Percentiles rank a stretch among this genome's conserved stretches.
phyloP scores from a whole-genome alignment of 2,888 invertebrate species.

The Drosophila quinaria region DNA sequence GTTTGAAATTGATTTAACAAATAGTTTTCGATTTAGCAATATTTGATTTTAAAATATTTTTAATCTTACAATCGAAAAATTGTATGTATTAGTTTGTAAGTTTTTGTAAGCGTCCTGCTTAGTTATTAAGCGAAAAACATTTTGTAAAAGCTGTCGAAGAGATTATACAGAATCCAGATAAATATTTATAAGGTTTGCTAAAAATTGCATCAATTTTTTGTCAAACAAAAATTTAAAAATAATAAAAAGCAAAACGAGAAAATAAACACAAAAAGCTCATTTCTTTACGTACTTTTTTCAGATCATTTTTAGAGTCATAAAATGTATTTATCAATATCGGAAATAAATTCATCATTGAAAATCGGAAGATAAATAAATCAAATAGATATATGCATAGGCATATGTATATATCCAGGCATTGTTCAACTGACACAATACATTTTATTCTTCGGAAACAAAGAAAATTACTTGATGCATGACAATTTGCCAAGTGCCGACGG shows the following conservation, averaged over 20 bases:
- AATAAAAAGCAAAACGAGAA: slow-evolving; percentile 26
- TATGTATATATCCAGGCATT: slow-evolving; percentile 6
- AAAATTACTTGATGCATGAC: slow-evolving; percentile 12
- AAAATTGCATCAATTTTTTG: slow-evolving; percentile 84
- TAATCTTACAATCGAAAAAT: slow-evolving; percentile 34
- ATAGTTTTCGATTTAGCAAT: slow-evolving; percentile 59
- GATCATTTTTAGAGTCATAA: neutral
- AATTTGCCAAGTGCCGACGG: slow-evolving; percentile 54
- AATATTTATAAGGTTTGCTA: slow-evolving; percentile 56
- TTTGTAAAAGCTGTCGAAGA: slow-evolving; percentile 45
- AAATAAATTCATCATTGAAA: slow-evolving; percentile 41
- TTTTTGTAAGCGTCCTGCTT: slow-evolving; percentile 46
- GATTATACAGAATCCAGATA: slow-evolving; percentile 29
- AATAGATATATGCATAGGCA: slow-evolving; percentile 3
- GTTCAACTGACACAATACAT: slow-evolving; percentile 1
- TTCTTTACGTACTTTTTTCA: neutral
- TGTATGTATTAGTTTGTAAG: slow-evolving; percentile 63
- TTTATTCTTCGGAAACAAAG: slow-evolving; percentile 40
- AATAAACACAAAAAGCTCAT: slow-evolving; percentile 5
- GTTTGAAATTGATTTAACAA: slow-evolving; percentile 30
- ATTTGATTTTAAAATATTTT: slow-evolving; percentile 43
- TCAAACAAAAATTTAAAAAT: slow-evolving; percentile 53
- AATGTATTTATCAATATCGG: slow-evolving; percentile 38
- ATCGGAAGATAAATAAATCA: slow-evolving; percentile 43
- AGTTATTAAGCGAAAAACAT: slow-evolving; percentile 47